Evolutionary conservation across 2,797 vertebrate genomes (phyloP), one percentile per base, ranked within the genome.

Genomic region (Falco cherrug): DNA sequence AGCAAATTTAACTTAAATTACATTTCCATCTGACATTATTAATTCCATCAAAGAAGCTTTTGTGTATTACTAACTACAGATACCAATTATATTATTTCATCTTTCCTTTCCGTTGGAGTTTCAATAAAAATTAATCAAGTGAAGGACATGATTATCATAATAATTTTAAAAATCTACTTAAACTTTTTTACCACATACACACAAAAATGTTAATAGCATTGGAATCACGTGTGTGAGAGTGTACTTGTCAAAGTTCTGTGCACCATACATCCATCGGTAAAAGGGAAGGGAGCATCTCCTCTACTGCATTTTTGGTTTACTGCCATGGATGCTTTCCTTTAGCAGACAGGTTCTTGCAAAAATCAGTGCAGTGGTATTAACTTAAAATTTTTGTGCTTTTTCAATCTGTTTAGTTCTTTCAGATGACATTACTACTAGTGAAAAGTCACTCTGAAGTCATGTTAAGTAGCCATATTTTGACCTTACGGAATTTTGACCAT

Each of bases 1-100:
- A 98, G 92, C 91, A 97, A 97, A 97, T 98, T 97, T 97, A 84
- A 82, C 95, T 97, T 97, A 97, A 97, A 97, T 98, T 97, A 97
- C 95, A 96, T 97, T 98, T 97, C 91, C 82, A 96, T 94, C 90
- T 96, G 94, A 96, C 96, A 91, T 97, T 98, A 97, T 97, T 98
- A 97, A 98, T 98, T 98, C 97, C 92, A 97, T 96, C 95, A 97
- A 95, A 96, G 92, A 98, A 98, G 82, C 95, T 97, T 97, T 96
- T 95, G 92, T 97, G 93, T 97, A 96, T 96, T 97, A 97, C 96
- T 98, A 98, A 98, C 98, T 98, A 95, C 93, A 95, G 94, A 96
- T 96, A 97, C 94, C 95, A 97, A 88, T 97, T 97, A 93, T 94
- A 89, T 96, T 96, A 97, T 98, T 97, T 98, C 96, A 95, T 98